phyloP scores from a whole-genome alignment of 2,888 invertebrate species.

The Eudasyphora cyanicolor region DNA sequence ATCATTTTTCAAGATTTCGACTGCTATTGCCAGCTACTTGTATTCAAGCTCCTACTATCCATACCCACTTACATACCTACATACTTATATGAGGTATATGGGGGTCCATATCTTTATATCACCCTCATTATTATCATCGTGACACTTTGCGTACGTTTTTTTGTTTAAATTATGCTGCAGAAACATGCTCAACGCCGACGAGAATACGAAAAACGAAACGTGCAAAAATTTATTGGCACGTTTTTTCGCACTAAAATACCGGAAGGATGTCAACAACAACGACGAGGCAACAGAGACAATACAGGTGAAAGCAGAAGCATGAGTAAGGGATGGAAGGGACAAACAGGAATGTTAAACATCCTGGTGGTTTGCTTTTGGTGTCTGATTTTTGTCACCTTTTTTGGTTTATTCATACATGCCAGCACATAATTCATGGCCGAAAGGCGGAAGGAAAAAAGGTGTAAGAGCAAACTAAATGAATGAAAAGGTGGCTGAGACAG shows the following conservation, averaged over 20 bases:
- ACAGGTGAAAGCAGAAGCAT: slow-evolving; percentile 63
- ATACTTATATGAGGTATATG: not conserved
- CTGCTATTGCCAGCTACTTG: slow-evolving; percentile 19
- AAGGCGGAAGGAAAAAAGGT: slow-evolving; percentile 48
- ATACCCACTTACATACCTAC: slow-evolving; percentile 27
- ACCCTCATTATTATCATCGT: slow-evolving; percentile 72
- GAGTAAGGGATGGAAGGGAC: slow-evolving; percentile 63
- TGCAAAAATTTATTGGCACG: slow-evolving; percentile 78
- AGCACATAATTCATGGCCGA: slow-evolving; percentile 73
- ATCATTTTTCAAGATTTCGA: slow-evolving; percentile 72
- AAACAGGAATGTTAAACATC: slow-evolving; percentile 59
- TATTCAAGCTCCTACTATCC: not conserved
- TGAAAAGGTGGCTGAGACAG: not conserved
- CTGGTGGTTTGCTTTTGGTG: slow-evolving; percentile 71
- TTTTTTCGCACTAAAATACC: slow-evolving; percentile 64
- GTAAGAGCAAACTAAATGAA: slow-evolving; percentile 19
- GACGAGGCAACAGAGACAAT: not conserved
- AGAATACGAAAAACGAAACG: slow-evolving; percentile 77
- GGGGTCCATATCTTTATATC: slow-evolving; percentile 32
- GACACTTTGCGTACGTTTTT: slow-evolving; percentile 73
- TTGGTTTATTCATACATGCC: slow-evolving; percentile 35
- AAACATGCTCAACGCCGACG: not conserved
- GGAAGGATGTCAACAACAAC: slow-evolving; percentile 34
- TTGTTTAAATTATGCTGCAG: slow-evolving; percentile 44
- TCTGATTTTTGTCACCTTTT: slow-evolving; percentile 70